These are phyloP conservation scores for Geopemphigus sp. DNA, from an alignment of 1,140 invertebrate genomes.

Conservation along the genomic window DNA sequence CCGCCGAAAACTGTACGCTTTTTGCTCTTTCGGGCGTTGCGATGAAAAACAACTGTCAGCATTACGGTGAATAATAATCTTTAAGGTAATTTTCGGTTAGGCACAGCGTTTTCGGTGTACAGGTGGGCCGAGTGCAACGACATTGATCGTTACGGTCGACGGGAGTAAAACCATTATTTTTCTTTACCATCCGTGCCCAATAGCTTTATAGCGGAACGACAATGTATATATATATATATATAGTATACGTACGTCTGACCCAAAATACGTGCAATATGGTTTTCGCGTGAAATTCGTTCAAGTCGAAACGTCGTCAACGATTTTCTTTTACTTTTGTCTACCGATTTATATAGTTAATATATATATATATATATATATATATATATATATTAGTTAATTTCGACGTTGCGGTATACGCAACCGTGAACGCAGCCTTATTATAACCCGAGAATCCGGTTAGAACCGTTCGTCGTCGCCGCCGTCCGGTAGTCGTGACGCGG, in stretches of 20 bases:
- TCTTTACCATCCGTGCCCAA: slow-evolving; percentile 17
- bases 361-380: neutral
- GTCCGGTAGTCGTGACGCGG: slow-evolving; percentile 29
- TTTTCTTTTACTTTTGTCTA: neutral
- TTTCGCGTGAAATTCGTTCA: slow-evolving; percentile 3
- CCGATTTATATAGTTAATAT: neutral
- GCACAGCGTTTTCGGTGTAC: neutral
- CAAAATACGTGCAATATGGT: slow-evolving; percentile 7
- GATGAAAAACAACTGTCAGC: slow-evolving; percentile 5
- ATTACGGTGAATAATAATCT: slow-evolving; percentile 41
- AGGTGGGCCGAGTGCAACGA: slow-evolving; percentile 7
- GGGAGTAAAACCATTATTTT: neutral
- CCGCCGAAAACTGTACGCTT: slow-evolving; percentile 8
- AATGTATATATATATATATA: neutral
- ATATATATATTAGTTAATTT: neutral
- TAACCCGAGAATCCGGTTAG: slow-evolving; percentile 33
- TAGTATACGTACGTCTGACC: neutral
- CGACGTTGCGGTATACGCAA: neutral
- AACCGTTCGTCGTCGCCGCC: no score
- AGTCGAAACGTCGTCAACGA: neutral
- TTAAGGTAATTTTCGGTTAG: neutral
- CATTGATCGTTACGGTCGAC: slow-evolving; percentile 42
- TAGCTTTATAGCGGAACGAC: slow-evolving; percentile 9
- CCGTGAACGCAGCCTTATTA: slow-evolving; percentile 8
- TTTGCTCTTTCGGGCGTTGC: neutral